Conservation (phyloP, 2,113 vertebrate genomes). For the Phalacrocorax carbo region DNA sequence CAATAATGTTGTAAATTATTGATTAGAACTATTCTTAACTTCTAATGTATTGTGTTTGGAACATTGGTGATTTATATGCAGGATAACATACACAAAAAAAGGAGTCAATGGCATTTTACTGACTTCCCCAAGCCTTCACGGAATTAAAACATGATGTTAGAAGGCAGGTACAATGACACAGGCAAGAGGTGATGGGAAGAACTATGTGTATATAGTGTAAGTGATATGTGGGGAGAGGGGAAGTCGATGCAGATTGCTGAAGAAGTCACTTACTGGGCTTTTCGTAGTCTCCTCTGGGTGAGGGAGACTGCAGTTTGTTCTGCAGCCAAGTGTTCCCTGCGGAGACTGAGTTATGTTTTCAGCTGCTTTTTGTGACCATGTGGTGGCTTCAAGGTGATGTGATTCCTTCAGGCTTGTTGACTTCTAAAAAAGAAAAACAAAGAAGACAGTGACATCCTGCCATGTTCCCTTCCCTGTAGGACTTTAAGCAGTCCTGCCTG, state of each 20-base stretch:
- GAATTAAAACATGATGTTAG: neutral
- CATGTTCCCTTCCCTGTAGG: neutral
- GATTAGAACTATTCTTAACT: neutral
- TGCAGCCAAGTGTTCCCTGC: neutral
- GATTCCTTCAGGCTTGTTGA: neutral
- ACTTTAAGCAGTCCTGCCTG: neutral
- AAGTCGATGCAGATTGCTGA: neutral
- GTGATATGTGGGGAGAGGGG: neutral
- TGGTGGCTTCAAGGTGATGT: neutral
- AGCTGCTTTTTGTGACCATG: neutral
- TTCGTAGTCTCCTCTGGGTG: neutral
- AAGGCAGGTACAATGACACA: neutral
- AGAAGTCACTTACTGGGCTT: neutral
- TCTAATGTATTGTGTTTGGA: neutral
- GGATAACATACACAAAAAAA: neutral
- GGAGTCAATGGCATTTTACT: neutral
- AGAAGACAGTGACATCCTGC: neutral
- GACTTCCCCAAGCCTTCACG: neutral
- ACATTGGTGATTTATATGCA: neutral
- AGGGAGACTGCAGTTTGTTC: neutral
- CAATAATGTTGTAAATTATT: neutral
- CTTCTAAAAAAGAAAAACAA: slow-evolving; percentile 10
- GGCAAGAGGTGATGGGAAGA: neutral
- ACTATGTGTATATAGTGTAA: neutral
- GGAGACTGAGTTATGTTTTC: neutral